Percentiles rank a stretch among this genome's conserved stretches.
These are phyloP conservation scores for Phocoena sinus DNA, from an alignment of 2,113 vertebrate genomes.

Conservation along the genomic window DNA sequence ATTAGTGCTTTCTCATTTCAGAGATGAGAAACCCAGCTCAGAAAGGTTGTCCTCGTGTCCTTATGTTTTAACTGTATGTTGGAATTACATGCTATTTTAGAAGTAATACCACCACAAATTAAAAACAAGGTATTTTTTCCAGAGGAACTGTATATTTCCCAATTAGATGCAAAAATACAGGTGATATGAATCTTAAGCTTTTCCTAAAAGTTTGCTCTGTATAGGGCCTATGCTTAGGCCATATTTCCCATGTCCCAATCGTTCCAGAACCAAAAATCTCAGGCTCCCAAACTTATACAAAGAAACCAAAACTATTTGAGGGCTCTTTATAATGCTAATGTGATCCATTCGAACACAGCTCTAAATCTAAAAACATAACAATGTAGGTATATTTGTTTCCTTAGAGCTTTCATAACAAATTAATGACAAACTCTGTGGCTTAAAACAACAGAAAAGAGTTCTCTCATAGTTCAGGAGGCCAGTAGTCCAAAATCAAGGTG, in stretches of 20 bases:
- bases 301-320: neutral
- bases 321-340: neutral
- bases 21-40: neutral
- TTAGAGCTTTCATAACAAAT: neutral
- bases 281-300: neutral
- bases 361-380: neutral
- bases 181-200: neutral
- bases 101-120: neutral
- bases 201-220: neutral
- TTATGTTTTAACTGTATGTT: neutral
- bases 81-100: neutral
- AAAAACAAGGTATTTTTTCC: neutral
- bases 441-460: neutral
- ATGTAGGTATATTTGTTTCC: neutral
- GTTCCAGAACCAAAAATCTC: neutral
- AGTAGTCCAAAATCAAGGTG: neutral
- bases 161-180: neutral
- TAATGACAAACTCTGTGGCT: neutral
- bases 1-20: neutral
- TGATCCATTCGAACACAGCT: neutral
- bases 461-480: neutral
- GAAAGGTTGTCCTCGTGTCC: neutral
- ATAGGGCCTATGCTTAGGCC: neutral
- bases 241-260: neutral
- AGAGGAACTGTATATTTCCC: neutral